A percentile compares a stretch with the other conserved stretches of the same genome.
phyloP scores from a whole-genome alignment of 2,113 vertebrate genomes.

The Misgurnus mizolepis region DNA sequence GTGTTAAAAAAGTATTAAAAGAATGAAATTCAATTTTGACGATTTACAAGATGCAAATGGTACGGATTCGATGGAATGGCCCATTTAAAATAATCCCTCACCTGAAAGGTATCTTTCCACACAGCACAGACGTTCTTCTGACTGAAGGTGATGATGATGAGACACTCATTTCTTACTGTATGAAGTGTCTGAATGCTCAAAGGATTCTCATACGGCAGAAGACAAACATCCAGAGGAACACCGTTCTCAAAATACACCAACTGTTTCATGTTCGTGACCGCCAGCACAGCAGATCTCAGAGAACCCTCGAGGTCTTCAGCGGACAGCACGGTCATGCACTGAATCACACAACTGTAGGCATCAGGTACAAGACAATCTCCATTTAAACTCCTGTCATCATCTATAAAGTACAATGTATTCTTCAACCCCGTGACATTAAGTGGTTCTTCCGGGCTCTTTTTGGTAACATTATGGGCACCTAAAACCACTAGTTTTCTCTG shows the following conservation, averaged over 20 bases:
- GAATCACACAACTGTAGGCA: conserved; percentile 79
- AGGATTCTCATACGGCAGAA: conserved; percentile 82
- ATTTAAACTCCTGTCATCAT: conserved; percentile 69
- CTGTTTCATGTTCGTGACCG: conserved; percentile 80
- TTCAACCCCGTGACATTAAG: conserved; percentile 59
- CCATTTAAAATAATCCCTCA: conserved; percentile 56
- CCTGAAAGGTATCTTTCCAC: conserved; percentile 85
- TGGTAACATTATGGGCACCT: conserved; percentile 64
- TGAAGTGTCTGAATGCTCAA: conserved; percentile 72
- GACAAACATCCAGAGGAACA: conserved; percentile 75
- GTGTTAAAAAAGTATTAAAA: too few relatives aligned
- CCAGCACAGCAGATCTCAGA: conserved; percentile 72
- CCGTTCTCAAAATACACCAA: conserved; percentile 85
- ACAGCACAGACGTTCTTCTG: conserved; percentile 78
- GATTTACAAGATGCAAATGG: too few relatives aligned
- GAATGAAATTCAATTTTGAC: too few relatives aligned
- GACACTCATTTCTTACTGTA: conserved; percentile 67
- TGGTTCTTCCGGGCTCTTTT: conserved; percentile 43
- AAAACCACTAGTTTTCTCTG: conserved; percentile 74
- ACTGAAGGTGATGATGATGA: conserved; percentile 79
- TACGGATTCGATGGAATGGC: too few relatives aligned
- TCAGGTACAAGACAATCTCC: conserved; percentile 77
- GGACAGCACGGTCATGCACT: conserved; percentile 71
- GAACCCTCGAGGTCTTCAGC: conserved; percentile 58
- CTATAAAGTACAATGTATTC: conserved; percentile 72